phyloP scores from a whole-genome alignment of 2,797 vertebrate species.

The Cirrhinus molitorella region DNA sequence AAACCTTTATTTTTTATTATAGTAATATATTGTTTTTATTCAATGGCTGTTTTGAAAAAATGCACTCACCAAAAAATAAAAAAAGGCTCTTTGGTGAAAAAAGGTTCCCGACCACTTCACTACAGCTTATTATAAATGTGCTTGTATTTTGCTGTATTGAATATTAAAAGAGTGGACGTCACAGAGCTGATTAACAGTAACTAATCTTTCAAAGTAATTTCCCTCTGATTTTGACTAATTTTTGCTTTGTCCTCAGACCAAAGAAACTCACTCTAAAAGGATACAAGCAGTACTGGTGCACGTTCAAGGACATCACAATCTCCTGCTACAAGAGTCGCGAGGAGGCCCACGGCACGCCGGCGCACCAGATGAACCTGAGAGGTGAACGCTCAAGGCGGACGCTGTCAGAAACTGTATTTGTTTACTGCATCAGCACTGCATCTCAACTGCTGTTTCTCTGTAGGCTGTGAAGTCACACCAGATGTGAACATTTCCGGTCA shows the following conservation, averaged over 20 bases:
- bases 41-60: too few relatives aligned
- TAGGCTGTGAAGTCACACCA: slow-evolving; percentile 98
- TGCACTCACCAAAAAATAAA: too few relatives aligned
- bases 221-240: not conserved
- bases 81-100: too few relatives aligned
- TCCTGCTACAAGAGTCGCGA: slow-evolving; percentile 99
- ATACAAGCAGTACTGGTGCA: slow-evolving; percentile 99
- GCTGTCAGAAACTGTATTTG: not conserved
- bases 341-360: slow-evolving; percentile 92
- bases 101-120: too few relatives aligned
- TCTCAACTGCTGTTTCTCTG: slow-evolving; percentile 40
- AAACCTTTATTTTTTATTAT: too few relatives aligned
- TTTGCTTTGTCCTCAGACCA: slow-evolving; percentile 79
- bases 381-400: slow-evolving; percentile 74
- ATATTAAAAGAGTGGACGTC: not conserved
- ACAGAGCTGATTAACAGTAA: not conserved
- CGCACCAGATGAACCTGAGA: slow-evolving; percentile 97
- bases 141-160: not conserved
- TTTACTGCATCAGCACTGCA: not conserved
- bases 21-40: too few relatives aligned
- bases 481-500: slow-evolving; percentile 99
- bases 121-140: not conserved
- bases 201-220: not conserved
- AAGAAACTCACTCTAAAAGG: slow-evolving; percentile 99
- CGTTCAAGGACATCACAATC: slow-evolving; percentile 99